Percentiles rank a stretch among this genome's conserved stretches.
These are phyloP conservation scores for Teinopalpus imperialis DNA, from an alignment of 2,888 invertebrate genomes.

Conservation along the genomic window DNA sequence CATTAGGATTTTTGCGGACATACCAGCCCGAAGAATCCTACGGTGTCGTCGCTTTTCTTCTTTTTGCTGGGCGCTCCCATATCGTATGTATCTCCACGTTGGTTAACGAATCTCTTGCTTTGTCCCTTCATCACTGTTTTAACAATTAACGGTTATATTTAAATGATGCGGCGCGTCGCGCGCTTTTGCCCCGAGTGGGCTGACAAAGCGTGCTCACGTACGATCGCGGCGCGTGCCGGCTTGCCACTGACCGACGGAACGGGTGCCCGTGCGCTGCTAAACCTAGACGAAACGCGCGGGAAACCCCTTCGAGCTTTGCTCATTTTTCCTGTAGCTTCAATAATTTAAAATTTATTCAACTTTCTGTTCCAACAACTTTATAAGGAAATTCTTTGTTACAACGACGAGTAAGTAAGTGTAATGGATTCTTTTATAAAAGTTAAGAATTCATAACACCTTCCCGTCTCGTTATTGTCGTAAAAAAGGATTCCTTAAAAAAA, in stretches of 20 bases:
- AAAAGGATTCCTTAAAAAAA: no score
- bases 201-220: slow-evolving; percentile 1
- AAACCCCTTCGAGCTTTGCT: slow-evolving; percentile 22
- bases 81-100: slow-evolving; percentile 19
- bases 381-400: no score
- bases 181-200: slow-evolving; percentile 11
- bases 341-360: neutral
- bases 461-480: no score
- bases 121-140: slow-evolving; percentile 27
- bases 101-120: slow-evolving; percentile 25
- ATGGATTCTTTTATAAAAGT: no score
- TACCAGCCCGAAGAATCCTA: slow-evolving; percentile 22
- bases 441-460: no score
- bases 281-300: slow-evolving; percentile 4
- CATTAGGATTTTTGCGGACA: no score
- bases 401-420: no score
- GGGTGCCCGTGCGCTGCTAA: neutral
- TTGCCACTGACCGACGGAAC: slow-evolving; percentile 12
- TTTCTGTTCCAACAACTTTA: no score
- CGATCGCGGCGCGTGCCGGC: slow-evolving; percentile 16
- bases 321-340: slow-evolving; percentile 10
- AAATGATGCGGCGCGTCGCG: slow-evolving; percentile 9
- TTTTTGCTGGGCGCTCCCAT: slow-evolving; percentile 13
- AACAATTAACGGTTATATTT: slow-evolving; percentile 17
- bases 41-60: slow-evolving; percentile 9